Conservation (phyloP, 2,797 vertebrate genomes). For the Prunella strophiata region DNA sequence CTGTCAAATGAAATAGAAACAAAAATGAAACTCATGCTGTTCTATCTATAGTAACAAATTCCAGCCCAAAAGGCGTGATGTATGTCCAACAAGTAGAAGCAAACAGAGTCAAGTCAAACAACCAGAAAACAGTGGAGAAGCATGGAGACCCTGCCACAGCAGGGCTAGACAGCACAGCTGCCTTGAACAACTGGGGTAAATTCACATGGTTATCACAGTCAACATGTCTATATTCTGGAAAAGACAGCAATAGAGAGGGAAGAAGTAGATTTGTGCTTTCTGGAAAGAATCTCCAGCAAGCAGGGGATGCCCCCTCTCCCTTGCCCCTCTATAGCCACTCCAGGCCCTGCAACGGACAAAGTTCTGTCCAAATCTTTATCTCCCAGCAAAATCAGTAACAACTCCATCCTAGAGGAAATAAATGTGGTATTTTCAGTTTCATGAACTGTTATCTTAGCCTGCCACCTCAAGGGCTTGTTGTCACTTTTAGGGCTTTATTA, state of each 20-base stretch:
- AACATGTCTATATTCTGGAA: neutral
- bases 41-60: neutral
- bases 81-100: neutral
- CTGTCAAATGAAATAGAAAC: constrained; percentile 75
- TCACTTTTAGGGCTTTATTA: neutral
- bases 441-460: constrained; percentile 16
- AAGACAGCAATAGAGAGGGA: neutral
- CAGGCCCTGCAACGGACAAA: neutral
- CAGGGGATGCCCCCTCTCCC: neutral
- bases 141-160: neutral
- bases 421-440: neutral
- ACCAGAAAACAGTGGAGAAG: neutral
- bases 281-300: neutral
- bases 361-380: neutral
- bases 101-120: neutral
- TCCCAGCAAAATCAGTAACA: neutral
- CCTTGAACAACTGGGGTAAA: neutral
- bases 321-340: neutral
- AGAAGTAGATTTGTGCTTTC: neutral
- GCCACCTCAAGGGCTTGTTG: neutral
- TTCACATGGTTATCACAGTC: neutral
- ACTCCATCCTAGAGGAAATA: neutral
- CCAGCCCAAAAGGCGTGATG: neutral
- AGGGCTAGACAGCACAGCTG: neutral
- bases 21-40: constrained; percentile 24